These are phyloP conservation scores for Centropus unirufus DNA, from an alignment of 2,113 vertebrate species.

Conservation along the genomic window DNA sequence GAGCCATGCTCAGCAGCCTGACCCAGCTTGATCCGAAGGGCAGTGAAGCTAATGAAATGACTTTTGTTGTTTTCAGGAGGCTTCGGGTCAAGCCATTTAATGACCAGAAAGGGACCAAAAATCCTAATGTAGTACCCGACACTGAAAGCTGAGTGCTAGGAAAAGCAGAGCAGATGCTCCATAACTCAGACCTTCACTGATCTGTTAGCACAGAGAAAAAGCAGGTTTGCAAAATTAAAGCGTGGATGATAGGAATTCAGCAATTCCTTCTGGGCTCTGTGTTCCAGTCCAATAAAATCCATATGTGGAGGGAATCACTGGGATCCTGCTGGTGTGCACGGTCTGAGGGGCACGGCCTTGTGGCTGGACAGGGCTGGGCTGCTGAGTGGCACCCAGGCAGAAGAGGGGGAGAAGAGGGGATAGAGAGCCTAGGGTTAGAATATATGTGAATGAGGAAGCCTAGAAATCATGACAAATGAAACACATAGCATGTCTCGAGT, in stretches of 20 bases:
- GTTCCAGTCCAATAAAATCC: neutral
- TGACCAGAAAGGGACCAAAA: neutral
- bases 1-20: neutral
- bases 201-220: neutral
- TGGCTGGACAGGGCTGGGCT: neutral
- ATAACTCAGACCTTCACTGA: neutral
- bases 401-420: fast-evolving
- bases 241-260: neutral
- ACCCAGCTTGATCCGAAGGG: conserved; percentile 15
- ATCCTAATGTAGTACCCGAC: neutral
- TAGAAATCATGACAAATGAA: neutral
- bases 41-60: conserved; percentile 11
- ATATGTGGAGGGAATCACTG: neutral
- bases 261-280: neutral
- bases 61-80: neutral
- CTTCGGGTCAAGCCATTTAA: neutral
- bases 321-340: neutral
- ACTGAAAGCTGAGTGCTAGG: neutral
- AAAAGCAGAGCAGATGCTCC: neutral
- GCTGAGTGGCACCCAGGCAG: neutral
- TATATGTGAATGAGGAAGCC: neutral
- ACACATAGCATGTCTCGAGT: neutral
- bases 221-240: neutral
- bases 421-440: neutral
- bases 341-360: neutral